These are phyloP conservation scores for Lycophotia porphyrea DNA, from an alignment of 2,888 invertebrate genomes.

Conservation along the genomic window DNA sequence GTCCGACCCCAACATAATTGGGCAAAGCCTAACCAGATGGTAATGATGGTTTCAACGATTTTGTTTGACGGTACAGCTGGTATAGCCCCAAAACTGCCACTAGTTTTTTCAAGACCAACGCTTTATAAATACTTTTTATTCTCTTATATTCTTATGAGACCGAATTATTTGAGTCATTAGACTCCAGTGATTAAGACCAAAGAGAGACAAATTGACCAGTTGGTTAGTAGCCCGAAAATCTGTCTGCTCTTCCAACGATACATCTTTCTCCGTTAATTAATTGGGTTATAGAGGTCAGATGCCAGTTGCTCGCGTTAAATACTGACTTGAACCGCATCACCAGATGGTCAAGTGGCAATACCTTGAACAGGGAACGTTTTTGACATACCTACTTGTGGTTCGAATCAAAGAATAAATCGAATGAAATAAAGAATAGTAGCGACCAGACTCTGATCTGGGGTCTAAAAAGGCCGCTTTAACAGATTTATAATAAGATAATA, in stretches of 20 bases:
- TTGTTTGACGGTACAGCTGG: background rate
- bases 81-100: background rate
- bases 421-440: background rate
- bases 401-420: background rate
- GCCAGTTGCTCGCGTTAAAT: constrained; percentile 31
- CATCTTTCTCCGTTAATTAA: constrained; percentile 26
- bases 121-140: background rate
- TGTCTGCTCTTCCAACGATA: background rate
- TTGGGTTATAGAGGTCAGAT: constrained; percentile 36
- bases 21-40: background rate
- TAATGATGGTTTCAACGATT: background rate
- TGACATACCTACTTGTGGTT: background rate
- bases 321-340: constrained; percentile 20
- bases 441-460: background rate
- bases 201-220: background rate
- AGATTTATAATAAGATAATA: too few species aligned
- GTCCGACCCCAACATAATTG: background rate
- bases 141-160: background rate
- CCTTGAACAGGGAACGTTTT: background rate
- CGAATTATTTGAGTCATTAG: background rate
- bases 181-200: background rate
- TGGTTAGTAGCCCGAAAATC: background rate
- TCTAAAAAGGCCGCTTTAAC: too few species aligned
- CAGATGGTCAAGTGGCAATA: constrained; percentile 13
- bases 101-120: background rate